phyloP scores from a whole-genome alignment of 2,888 invertebrate species.

The Petrophora chlorosata region DNA sequence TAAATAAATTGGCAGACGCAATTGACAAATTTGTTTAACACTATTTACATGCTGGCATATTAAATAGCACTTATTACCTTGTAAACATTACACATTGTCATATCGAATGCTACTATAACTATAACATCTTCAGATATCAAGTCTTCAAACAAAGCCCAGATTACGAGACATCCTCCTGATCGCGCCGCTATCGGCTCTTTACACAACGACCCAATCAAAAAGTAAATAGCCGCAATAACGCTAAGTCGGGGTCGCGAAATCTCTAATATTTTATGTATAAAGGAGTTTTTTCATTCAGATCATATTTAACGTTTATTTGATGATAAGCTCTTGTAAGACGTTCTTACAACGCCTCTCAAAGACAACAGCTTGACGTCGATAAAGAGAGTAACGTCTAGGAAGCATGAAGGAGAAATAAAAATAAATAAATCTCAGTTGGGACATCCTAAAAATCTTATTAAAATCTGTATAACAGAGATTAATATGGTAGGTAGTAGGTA shows the following conservation, averaged over 20 bases:
- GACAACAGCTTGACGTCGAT: too few relatives aligned
- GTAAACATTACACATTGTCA: background rate
- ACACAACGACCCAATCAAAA: slow-evolving; percentile 62
- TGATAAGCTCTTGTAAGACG: background rate
- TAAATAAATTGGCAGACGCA: too few relatives aligned
- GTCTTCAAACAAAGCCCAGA: slow-evolving; percentile 8
- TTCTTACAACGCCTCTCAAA: too few relatives aligned
- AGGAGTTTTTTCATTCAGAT: background rate
- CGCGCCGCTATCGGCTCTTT: slow-evolving; percentile 30
- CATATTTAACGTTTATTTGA: background rate
- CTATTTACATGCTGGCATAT: too few relatives aligned
- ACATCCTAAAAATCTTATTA: too few relatives aligned
- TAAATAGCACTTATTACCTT: too few relatives aligned
- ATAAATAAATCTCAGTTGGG: too few relatives aligned
- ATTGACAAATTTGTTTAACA: too few relatives aligned
- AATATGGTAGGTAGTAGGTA: too few relatives aligned
- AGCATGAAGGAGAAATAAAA: too few relatives aligned
- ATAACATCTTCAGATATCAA: background rate
- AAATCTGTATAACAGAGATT: too few relatives aligned
- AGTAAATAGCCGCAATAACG: slow-evolving; percentile 60
- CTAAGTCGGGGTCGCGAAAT: slow-evolving; percentile 35
- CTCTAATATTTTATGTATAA: slow-evolving; percentile 45
- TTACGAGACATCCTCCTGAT: slow-evolving; percentile 9
- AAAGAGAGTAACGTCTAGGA: too few relatives aligned
- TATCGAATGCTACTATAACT: background rate